These are phyloP conservation scores for Tragelaphus scriptus DNA, from an alignment of 2,113 vertebrate species.

Conservation along the genomic window DNA sequence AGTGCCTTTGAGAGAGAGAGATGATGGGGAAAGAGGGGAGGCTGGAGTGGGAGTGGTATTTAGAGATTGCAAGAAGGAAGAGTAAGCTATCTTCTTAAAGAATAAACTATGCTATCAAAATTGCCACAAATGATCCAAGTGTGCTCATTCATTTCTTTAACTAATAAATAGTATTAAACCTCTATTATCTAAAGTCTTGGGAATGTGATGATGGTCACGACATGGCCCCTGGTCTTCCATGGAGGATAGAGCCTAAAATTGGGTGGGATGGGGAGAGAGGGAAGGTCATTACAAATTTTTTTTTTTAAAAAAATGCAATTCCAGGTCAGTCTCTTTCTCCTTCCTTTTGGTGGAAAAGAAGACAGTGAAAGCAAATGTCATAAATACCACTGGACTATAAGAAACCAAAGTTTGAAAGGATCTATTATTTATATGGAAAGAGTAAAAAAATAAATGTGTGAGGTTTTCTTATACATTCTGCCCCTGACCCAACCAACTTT, in stretches of 20 bases:
- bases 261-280: neutral
- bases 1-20: neutral
- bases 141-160: neutral
- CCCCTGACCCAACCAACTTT: neutral
- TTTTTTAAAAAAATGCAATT: neutral
- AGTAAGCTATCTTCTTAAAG: neutral
- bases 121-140: neutral
- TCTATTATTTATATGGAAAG: neutral
- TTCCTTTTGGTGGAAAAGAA: neutral
- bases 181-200: neutral
- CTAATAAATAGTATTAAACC: neutral
- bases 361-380: neutral
- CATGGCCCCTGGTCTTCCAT: neutral
- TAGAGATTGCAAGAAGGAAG: neutral
- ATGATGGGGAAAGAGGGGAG: too few relatives aligned
- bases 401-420: neutral
- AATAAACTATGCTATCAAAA: neutral
- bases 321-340: neutral
- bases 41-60: neutral
- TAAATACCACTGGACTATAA: neutral
- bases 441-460: neutral
- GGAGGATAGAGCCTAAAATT: neutral
- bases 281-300: neutral
- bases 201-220: neutral
- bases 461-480: neutral